Percentiles rank a stretch among this genome's conserved stretches.
phyloP scores from a whole-genome alignment of 2,797 vertebrate species.

The Melopsittacus undulatus region DNA sequence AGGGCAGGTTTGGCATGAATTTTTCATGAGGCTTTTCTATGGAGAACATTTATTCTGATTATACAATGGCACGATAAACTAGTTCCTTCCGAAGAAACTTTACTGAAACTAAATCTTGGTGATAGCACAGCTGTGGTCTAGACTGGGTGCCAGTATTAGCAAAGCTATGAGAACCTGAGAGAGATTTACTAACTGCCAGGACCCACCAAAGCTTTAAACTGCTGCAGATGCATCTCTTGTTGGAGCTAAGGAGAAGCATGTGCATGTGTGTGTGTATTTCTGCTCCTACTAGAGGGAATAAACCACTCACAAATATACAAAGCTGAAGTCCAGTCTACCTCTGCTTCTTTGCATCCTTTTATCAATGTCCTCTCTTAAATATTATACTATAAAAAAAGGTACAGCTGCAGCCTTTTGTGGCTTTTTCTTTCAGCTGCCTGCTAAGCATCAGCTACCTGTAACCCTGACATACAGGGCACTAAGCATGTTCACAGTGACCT shows the following conservation, averaged over 20 bases:
- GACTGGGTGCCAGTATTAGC: conserved; percentile 25
- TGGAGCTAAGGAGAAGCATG: background rate
- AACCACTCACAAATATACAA: background rate
- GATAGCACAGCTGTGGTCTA: conserved; percentile 41
- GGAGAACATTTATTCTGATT: conserved; percentile 33
- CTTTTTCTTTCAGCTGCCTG: background rate
- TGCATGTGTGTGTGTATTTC: background rate
- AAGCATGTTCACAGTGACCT: conserved; percentile 43
- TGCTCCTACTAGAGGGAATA: background rate
- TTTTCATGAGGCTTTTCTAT: conserved; percentile 36
- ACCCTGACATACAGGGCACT: background rate
- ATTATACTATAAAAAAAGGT: background rate
- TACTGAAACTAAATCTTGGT: conserved; percentile 46
- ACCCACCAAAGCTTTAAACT: background rate
- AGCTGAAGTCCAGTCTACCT: background rate
- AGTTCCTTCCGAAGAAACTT: conserved; percentile 39
- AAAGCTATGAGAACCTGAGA: conserved; percentile 17
- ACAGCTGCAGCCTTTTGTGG: background rate
- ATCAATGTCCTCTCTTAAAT: background rate
- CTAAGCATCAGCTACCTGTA: background rate
- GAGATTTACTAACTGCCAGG: conserved; percentile 47
- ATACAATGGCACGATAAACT: conserved; percentile 23
- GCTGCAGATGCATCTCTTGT: background rate
- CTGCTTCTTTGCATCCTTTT: background rate
- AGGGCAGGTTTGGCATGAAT: background rate